phyloP scores from a whole-genome alignment of 2,113 vertebrate genomes.

The Acrocephalus kingi region DNA sequence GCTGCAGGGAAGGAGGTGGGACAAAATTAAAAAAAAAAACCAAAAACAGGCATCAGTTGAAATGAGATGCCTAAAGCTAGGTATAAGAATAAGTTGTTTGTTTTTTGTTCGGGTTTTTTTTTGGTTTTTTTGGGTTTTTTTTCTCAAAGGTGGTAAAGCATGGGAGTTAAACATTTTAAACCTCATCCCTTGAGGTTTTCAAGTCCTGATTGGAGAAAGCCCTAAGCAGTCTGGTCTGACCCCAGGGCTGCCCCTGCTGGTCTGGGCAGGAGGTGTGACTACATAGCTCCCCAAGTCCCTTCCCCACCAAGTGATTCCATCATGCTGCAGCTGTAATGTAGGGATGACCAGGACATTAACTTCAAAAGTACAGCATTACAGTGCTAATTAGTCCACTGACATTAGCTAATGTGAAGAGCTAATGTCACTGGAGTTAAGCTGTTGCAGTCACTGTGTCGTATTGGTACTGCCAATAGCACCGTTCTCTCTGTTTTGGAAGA shows the following conservation, averaged over 20 bases:
- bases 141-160: neutral
- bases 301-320: neutral
- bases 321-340: neutral
- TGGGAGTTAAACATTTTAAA: neutral
- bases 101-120: too few relatives aligned
- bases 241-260: neutral
- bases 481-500: neutral
- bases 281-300: neutral
- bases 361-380: neutral
- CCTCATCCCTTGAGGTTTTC: neutral
- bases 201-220: neutral
- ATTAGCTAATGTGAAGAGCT: neutral
- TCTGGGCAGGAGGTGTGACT: neutral
- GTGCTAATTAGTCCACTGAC: neutral
- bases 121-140: neutral
- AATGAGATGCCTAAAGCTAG: neutral
- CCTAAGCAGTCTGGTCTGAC: neutral
- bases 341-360: neutral
- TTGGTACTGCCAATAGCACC: neutral
- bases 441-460: neutral
- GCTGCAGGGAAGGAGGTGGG: neutral
- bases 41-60: neutral
- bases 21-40: neutral
- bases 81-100: neutral
- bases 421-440: neutral